Evolutionary conservation across 2,113 vertebrate species (phyloP), one percentile per base, ranked within the genome.

Genomic region (Xiphias gladius): DNA sequence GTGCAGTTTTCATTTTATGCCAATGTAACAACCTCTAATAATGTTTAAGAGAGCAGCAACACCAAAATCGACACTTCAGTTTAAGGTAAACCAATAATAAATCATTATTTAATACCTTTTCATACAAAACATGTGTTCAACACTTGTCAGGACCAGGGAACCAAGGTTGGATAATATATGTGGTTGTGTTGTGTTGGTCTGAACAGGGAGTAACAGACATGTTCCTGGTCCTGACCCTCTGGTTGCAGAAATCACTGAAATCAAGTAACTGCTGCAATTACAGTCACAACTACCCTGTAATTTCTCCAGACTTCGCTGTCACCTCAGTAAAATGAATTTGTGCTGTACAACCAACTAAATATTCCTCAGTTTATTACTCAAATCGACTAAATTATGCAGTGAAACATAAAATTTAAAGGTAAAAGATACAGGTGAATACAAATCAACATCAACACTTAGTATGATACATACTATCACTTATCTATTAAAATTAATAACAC

Each of bases 11-110:
- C 22, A 32, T 46, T 48, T 55, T 17, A 7, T 46, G 10, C 35
- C 22, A 0, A 30, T 52, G 26, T 20, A 46, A 70, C 37, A 39
- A 52, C 24, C 30, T n/a, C n/a, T 55, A 55, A 71, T 59, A 12
- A 71, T 32, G 5, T 67, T 28, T 30, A 52, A 30, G 59, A 43
- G n/a, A 69, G 10, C 16, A 54, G 14, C 12, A 24, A 22, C 37
- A 52, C 48, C 17, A 24, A 43, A 64, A 30, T 68, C 6, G 24
- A 39, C 32, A 3, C n/a, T 59, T 17, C 43, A 79, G 65, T 74
- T 73, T 62, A 22, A 52, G 69, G 63, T 73, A 58, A 78, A 64
- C 48, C 55, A 28, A 41, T 52, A 48, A 80, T 65, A 10, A 48
- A 72, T 62, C 52, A 68, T 52, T 75, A 59, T 55, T 68, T 7